Conservation (phyloP, 2,888 invertebrate species). For the Mermis nigrescens region DNA sequence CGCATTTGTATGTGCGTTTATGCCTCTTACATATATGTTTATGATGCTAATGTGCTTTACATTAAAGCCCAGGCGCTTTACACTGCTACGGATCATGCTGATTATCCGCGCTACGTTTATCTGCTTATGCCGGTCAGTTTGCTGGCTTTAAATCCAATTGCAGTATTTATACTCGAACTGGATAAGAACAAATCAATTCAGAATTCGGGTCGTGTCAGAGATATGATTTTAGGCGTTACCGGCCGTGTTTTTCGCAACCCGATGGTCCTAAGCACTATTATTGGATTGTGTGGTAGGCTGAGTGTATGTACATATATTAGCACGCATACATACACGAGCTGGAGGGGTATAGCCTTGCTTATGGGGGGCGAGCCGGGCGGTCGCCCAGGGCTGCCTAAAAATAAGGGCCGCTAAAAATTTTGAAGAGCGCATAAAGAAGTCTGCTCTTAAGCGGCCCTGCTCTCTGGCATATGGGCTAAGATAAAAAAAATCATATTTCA, state of each 20-base stretch:
- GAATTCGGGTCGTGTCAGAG: no score
- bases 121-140: conserved; percentile 81
- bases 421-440: no score
- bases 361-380: no score
- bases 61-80: conserved; percentile 63
- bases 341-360: no score
- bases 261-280: conserved; percentile 70
- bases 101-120: conserved; percentile 72
- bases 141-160: conserved; percentile 72
- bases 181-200: conserved; percentile 44
- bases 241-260: conserved; percentile 56
- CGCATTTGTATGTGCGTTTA: no score
- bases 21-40: no score
- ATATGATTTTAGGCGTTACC: conserved; percentile 13
- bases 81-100: conserved; percentile 54
- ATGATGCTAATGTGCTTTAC: background rate
- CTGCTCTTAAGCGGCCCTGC: no score
- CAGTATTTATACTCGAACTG: conserved; percentile 70
- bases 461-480: no score
- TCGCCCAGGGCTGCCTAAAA: no score
- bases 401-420: no score
- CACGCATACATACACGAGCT: no score
- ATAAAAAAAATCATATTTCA: no score
- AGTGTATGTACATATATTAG: conserved; percentile 49
- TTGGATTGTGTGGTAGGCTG: conserved; percentile 67